Conservation (phyloP, 1,140 invertebrate species). For the Dendroctonus valens region DNA sequence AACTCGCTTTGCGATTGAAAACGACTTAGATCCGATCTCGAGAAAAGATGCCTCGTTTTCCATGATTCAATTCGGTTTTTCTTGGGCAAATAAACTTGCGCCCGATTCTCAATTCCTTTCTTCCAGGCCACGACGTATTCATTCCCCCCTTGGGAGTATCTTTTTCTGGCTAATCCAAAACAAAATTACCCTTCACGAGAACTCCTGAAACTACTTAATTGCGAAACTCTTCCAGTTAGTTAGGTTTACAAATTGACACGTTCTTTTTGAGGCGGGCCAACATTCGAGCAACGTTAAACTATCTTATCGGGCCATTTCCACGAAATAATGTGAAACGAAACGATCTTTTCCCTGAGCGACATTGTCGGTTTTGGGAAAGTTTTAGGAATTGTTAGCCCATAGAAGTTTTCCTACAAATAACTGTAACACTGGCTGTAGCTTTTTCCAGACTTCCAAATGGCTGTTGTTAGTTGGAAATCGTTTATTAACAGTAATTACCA, state of each 20-base stretch:
- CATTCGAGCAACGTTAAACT: constrained; percentile 37
- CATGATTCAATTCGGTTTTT: no score
- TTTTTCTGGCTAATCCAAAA: constrained; percentile 23
- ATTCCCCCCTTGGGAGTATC: constrained; percentile 3
- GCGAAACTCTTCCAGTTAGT: constrained; percentile 47
- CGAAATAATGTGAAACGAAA: constrained; percentile 42
- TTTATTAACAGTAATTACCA: no score
- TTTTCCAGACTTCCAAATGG: no score
- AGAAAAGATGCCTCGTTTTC: no score
- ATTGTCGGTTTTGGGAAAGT: no score
- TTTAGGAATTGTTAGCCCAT: no score
- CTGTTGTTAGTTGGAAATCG: no score
- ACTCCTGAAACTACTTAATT: constrained; percentile 42
- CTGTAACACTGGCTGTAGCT: no score
- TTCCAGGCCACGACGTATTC: constrained; percentile 8
- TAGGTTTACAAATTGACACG: constrained; percentile 48
- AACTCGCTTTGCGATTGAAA: no score
- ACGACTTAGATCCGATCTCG: no score
- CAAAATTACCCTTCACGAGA: constrained; percentile 29
- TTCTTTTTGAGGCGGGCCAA: constrained; percentile 38
- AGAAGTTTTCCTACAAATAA: no score
- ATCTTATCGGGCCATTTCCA: constrained; percentile 41
- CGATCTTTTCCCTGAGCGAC: background rate
- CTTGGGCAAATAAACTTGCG: background rate
- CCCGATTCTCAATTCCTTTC: constrained; percentile 10